Base-by-base conservation (phyloP, 2,888 invertebrate species). In the Drosophila prolongata region DNA sequence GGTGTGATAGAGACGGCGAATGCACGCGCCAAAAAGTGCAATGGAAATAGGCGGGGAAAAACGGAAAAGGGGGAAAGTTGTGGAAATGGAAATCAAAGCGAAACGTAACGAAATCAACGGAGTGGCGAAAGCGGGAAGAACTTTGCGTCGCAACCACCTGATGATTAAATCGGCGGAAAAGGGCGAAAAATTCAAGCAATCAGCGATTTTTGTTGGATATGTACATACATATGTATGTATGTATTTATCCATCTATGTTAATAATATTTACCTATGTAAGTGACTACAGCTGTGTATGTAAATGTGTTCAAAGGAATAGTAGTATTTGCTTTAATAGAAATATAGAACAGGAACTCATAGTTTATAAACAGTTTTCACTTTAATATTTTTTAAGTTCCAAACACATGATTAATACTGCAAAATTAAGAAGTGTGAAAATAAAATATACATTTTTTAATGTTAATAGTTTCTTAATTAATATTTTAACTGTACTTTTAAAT, bases 11-110 rank as follows among this genome's bases (percentile, higher is more conserved):
- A 54, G 27, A 40, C 38, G 49, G 65, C 40, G 44, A 61, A 62
- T 77, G 61, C 68, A 77, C 60, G 60, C 62, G 62, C 72, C 47
- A 53, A 79, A 78, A 70, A 40, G 55, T 70, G 72, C 70, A 70
- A 34, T 61, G 60, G 11, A 62, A 60, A 49, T 42, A 11, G 44
- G 30, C 11, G 19, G 30, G 30, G 60, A 16, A 30, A 16, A 30
- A 27, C 16, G n/a, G 6, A 43, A 10, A 19, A 14, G 1, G 16
- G 19, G n/a, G 27, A n/a, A 14, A 11, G 47, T 47, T 13, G 30
- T 46, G 53, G 66, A 65, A 65, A 66, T 65, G 65, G 53, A 66
- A 65, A 65, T 65, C 54, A 65, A 65, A 65, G 54, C 68, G 55
- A 67, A 67, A 57, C 59, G 52, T 27, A 37, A 56, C 64, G 37